Conservation (phyloP, 1,140 invertebrate species). For the Hypsibius dujardini region DNA sequence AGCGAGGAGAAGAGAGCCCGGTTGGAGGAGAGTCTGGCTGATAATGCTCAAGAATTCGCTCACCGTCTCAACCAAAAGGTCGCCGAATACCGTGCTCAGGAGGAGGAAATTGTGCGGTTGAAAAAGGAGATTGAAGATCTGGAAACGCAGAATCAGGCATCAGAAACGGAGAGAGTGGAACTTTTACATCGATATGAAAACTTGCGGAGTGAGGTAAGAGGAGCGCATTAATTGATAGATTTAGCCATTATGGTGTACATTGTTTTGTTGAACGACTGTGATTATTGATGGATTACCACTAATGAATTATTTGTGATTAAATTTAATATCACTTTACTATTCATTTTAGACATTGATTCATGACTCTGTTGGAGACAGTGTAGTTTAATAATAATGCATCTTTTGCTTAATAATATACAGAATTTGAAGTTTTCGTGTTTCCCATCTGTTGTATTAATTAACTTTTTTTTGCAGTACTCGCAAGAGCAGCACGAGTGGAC, state of each 20-base stretch:
- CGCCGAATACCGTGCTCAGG: background rate
- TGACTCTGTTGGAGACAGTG: background rate
- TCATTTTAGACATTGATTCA: background rate
- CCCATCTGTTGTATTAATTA: conserved; percentile 17
- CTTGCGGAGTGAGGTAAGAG: too few species aligned
- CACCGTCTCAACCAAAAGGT: conserved; percentile 24
- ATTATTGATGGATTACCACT: background rate
- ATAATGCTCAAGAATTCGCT: conserved; percentile 40
- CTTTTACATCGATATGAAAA: too few species aligned
- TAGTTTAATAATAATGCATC: background rate
- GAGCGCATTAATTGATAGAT: too few species aligned
- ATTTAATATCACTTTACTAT: background rate
- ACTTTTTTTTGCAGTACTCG: conserved; percentile 22
- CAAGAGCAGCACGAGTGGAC: conserved; percentile 61
- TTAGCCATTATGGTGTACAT: too few species aligned
- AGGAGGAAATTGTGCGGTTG: background rate
- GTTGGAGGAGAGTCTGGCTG: conserved; percentile 36
- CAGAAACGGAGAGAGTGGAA: background rate
- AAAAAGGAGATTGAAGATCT: conserved; percentile 18
- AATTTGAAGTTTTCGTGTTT: conserved; percentile 4
- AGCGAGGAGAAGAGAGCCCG: conserved; percentile 4
- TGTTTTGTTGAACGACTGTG: too few species aligned
- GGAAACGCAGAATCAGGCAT: background rate
- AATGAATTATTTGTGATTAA: background rate
- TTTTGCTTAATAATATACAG: too few species aligned